phyloP scores from a whole-genome alignment of 2,888 invertebrate species.

The Taphrorychus bicolor region DNA sequence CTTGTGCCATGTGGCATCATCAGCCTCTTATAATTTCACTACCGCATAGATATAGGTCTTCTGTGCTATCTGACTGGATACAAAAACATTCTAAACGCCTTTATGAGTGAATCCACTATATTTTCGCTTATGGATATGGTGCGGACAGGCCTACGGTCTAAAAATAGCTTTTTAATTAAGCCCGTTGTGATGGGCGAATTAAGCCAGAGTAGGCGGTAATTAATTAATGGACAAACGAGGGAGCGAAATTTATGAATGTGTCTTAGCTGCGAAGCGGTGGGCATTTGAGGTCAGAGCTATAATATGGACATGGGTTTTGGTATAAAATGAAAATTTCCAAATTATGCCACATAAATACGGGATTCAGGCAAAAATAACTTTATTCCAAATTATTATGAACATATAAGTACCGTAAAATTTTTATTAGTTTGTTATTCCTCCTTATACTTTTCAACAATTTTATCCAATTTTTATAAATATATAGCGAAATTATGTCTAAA shows the following conservation, averaged over 20 bases:
- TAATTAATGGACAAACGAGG: not conserved
- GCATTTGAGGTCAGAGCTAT: too few relatives aligned
- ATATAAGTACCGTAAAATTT: too few relatives aligned
- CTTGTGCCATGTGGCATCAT: not conserved
- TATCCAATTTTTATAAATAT: too few relatives aligned
- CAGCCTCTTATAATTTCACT: not conserved
- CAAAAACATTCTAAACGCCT: conserved; percentile 13
- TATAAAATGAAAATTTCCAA: too few relatives aligned
- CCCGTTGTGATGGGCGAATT: conserved; percentile 8
- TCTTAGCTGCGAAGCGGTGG: not conserved
- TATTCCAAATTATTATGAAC: too few relatives aligned
- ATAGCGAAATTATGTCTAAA: too few relatives aligned
- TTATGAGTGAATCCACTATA: not conserved
- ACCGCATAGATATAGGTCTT: not conserved
- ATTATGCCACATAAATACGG: too few relatives aligned
- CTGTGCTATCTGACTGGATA: conserved; percentile 10
- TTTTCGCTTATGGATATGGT: conserved; percentile 5
- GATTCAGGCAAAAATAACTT: too few relatives aligned
- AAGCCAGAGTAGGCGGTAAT: conserved; percentile 18
- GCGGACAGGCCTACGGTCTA: not conserved
- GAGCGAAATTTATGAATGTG: not conserved
- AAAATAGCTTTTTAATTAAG: conserved; percentile 21
- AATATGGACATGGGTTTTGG: too few relatives aligned
- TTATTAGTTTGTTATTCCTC: too few relatives aligned
- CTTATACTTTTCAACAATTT: too few relatives aligned